These are phyloP conservation scores for Ia io DNA, from an alignment of 2,113 vertebrate genomes.

Conservation along the genomic window DNA sequence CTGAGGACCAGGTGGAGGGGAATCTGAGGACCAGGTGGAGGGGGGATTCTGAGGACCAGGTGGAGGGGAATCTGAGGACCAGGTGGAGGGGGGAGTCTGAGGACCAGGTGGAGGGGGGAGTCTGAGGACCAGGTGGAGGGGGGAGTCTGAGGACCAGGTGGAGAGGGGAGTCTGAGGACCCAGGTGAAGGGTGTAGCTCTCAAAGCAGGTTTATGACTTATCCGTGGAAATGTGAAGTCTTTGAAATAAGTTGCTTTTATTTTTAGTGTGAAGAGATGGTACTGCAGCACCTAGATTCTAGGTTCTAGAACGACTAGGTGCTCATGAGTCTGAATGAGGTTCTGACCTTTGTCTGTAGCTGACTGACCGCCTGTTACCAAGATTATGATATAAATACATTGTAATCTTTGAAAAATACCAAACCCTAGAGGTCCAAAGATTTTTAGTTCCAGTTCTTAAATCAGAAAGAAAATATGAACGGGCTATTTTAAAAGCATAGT, in stretches of 20 bases:
- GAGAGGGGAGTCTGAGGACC: too few relatives aligned
- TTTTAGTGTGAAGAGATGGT: not conserved
- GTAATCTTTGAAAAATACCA: not conserved
- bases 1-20: too few relatives aligned
- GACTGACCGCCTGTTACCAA: not conserved
- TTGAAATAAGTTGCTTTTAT: not conserved
- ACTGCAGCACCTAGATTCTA: too few relatives aligned
- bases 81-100: too few relatives aligned
- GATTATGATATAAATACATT: not conserved
- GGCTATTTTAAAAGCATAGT: not conserved
- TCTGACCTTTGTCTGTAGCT: not conserved
- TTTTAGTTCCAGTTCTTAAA: not conserved
- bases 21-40: not conserved
- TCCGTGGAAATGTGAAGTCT: not conserved
- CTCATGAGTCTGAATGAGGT: accelerated
- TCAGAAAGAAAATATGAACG: not conserved
- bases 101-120: too few relatives aligned
- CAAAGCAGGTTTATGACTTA: not conserved
- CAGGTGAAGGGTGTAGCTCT: not conserved
- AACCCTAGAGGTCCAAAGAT: not conserved
- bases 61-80: too few relatives aligned
- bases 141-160: too few relatives aligned
- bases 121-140: not conserved
- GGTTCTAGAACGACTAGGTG: not conserved
- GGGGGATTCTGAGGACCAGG: too few relatives aligned